Evolutionary conservation across 2,888 invertebrate species (phyloP).

Genomic region (Hemithea aestivaria): DNA sequence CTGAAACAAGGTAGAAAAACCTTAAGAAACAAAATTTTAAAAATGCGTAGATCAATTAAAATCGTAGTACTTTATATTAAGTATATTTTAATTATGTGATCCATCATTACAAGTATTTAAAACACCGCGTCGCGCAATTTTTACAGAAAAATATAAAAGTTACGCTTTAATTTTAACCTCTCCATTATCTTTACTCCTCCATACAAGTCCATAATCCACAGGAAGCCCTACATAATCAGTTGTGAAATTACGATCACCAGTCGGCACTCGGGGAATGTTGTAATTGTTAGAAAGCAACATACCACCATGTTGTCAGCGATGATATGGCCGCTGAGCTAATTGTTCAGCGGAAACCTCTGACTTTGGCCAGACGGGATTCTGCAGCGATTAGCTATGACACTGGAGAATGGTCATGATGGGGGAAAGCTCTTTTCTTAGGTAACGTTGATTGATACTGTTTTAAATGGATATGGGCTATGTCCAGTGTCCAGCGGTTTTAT

Average conservation of each 20-base stretch:
- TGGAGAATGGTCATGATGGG: background rate
- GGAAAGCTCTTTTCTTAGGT: too few relatives aligned
- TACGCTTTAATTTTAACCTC: too few relatives aligned
- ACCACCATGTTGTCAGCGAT: conserved; percentile 25
- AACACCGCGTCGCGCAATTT: too few relatives aligned
- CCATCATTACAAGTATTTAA: too few relatives aligned
- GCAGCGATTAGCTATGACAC: conserved; percentile 3
- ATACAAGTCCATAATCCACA: conserved; percentile 5
- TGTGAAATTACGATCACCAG: conserved; percentile 43
- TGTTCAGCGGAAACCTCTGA: conserved; percentile 12
- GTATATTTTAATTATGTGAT: too few relatives aligned
- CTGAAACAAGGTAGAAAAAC: conserved; percentile 45
- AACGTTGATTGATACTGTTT: too few relatives aligned
- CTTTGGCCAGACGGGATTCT: conserved; percentile 1
- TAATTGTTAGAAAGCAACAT: conserved; percentile 72
- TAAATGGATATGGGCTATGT: too few relatives aligned
- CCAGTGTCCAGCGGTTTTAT: too few relatives aligned
- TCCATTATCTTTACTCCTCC: too few relatives aligned
- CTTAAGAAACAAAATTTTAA: background rate
- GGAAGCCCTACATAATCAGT: background rate
- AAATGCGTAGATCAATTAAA: too few relatives aligned
- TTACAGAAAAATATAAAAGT: too few relatives aligned
- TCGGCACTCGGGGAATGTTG: conserved; percentile 44
- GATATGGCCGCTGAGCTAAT: conserved; percentile 1
- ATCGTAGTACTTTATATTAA: too few relatives aligned